These are phyloP conservation scores for Hippocampus zosterae DNA, from an alignment of 2,113 vertebrate genomes.

Conservation along the genomic window DNA sequence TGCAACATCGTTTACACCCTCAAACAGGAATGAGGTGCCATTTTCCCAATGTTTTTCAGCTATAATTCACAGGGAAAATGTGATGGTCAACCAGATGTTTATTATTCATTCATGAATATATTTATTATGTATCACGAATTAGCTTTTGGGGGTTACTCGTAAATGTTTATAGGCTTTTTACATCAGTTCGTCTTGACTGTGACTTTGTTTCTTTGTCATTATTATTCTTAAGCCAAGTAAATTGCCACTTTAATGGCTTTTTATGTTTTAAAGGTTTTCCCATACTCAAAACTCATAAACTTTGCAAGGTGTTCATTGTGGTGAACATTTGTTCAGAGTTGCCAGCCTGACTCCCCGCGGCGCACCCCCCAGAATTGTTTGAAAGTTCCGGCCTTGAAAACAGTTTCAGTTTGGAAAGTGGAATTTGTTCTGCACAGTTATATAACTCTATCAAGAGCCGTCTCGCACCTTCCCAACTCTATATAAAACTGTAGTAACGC, in stretches of 20 bases:
- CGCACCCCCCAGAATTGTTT: not conserved
- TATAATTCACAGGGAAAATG: not conserved
- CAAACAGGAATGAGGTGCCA: not conserved
- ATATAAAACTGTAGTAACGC: not conserved
- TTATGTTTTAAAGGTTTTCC: not conserved
- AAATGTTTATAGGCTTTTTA: not conserved
- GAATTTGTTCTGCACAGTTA: not conserved
- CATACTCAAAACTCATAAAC: not conserved
- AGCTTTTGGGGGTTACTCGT: not conserved
- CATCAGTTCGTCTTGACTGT: not conserved
- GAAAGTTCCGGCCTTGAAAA: not conserved
- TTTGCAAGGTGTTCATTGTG: not conserved
- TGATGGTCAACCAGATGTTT: not conserved
- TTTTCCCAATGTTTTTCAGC: not conserved
- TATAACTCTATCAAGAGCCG: not conserved
- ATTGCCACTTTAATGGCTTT: not conserved
- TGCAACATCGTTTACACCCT: constrained; percentile 1
- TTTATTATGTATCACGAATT: too few relatives aligned
- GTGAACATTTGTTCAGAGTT: not conserved
- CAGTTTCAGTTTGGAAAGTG: not conserved
- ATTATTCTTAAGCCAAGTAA: not conserved
- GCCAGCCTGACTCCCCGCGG: too few relatives aligned
- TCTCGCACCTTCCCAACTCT: too few relatives aligned
- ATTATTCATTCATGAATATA: not conserved
- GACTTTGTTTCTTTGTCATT: not conserved